Evolutionary conservation across 2,113 vertebrate genomes (phyloP).

Genomic region (Epinephelus cyanopodus): DNA sequence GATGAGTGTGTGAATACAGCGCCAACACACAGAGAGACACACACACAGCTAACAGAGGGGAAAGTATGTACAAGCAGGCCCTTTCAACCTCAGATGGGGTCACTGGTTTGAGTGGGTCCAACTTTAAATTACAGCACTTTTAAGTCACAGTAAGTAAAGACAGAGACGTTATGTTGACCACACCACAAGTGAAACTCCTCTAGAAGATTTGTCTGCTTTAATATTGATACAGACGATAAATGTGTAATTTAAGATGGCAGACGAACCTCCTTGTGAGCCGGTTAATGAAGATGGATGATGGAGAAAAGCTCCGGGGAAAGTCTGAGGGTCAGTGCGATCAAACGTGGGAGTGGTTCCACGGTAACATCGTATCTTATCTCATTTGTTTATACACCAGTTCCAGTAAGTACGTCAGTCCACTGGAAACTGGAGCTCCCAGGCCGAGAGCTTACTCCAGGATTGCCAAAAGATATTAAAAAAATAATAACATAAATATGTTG

Average conservation of each 20-base stretch:
- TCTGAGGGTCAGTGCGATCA: background rate
- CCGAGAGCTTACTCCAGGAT: background rate
- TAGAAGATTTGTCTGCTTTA: background rate
- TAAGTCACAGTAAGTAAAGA: background rate
- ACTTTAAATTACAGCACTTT: background rate
- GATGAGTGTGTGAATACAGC: constrained; percentile 10
- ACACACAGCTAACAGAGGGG: constrained; percentile 44
- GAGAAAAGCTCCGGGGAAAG: background rate
- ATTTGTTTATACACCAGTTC: constrained; percentile 2
- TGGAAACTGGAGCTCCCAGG: background rate
- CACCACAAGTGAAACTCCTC: background rate
- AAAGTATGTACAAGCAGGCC: constrained; percentile 28
- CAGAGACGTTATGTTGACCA: background rate
- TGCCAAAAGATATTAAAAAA: background rate
- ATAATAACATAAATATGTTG: background rate
- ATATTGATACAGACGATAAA: background rate
- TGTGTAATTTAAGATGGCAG: background rate
- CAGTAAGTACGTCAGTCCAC: background rate
- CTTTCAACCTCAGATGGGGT: background rate
- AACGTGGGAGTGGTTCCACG: background rate
- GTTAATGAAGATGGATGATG: background rate
- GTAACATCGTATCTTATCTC: constrained; percentile 24
- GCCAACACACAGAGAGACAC: constrained; percentile 22
- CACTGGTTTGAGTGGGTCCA: background rate
- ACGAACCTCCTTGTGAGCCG: background rate